Evolutionary conservation across 2,797 vertebrate species (phyloP).

Genomic region (Alexandromys oeconomus): DNA sequence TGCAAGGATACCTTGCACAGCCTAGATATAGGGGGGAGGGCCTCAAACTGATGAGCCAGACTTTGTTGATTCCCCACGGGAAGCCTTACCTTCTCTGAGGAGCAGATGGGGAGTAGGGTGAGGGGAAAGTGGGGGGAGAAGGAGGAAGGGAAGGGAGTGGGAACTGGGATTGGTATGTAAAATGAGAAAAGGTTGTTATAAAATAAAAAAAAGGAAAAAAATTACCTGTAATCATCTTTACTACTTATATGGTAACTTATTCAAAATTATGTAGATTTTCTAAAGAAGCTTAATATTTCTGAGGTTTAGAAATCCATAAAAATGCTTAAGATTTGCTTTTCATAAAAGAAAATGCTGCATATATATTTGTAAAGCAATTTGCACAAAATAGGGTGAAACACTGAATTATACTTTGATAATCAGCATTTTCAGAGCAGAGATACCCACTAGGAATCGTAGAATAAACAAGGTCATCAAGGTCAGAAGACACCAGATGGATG

Average conservation of each 20-base stretch:
- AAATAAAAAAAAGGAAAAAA: no score
- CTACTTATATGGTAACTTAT: background rate
- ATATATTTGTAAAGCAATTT: background rate
- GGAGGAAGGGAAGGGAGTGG: no score
- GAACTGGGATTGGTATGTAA: no score
- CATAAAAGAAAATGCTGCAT: background rate
- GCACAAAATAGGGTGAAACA: background rate
- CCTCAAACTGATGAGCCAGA: no score
- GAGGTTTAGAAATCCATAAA: constrained; percentile 19
- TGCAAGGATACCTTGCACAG: no score
- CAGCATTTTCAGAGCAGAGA: constrained; percentile 19
- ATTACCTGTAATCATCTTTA: background rate
- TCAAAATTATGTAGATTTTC: constrained; percentile 11
- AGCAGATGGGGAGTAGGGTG: no score
- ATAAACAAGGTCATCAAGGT: background rate
- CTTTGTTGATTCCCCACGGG: no score
- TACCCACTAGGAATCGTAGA: background rate
- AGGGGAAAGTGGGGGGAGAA: no score
- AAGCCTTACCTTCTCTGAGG: no score
- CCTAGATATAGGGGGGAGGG: no score
- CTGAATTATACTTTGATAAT: constrained; percentile 9
- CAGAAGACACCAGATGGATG: background rate
- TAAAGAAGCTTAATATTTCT: constrained; percentile 28
- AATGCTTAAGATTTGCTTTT: constrained; percentile 29
- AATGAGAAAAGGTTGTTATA: no score